Base-by-base conservation (phyloP, 2,113 vertebrate genomes). In the Pao palembangensis region DNA sequence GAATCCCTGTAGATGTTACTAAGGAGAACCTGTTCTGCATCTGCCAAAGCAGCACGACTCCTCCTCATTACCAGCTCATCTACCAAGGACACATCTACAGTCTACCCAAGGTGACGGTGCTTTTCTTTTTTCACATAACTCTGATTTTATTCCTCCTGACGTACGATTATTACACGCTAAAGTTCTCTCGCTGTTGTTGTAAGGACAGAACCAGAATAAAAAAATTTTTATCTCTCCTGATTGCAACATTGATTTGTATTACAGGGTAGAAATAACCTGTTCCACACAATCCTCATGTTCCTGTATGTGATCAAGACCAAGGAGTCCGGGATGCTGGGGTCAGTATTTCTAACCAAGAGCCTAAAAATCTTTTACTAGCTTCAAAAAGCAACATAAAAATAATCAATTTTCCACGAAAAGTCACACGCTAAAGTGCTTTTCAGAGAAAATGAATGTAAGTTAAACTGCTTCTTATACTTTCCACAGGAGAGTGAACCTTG, bases 281-380 rank as follows among this genome's bases (percentile, higher is more conserved):
- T 98, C 82, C 96, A 98, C 76, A 98, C 95, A 0, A 80, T 98
- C 79, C 92, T 98, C 8, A 98, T 98, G 96, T 99, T 99, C 62
- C 92, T 99, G 43, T 98, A 92, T 43, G 91, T 98, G 76, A 98
- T 98, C 59, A 98, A 98, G 84, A 94, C 92, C 0, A 99, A 98
- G 83, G 97, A 98, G 67, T 95, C 96, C 0, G 97, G 97, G 48
- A 99, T 98, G 97, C 68, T 99, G 43, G 97, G 97, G 97, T 98
- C 86, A 80, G 96, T 91, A 16, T 43, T 46, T 54, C 8, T 25
- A 1, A 12, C 10, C 19, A 18, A 59, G 61, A 43, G 11, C 20
- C 17, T 58, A 16, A 20, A 38, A 34, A 55, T 62, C 28, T 15
- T 51, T 42, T n/a, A 16, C 5, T 4, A 15, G 58, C 43, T 42